These are phyloP conservation scores for Oreochromis niloticus DNA, from an alignment of 2,113 vertebrate species.

Conservation along the genomic window DNA sequence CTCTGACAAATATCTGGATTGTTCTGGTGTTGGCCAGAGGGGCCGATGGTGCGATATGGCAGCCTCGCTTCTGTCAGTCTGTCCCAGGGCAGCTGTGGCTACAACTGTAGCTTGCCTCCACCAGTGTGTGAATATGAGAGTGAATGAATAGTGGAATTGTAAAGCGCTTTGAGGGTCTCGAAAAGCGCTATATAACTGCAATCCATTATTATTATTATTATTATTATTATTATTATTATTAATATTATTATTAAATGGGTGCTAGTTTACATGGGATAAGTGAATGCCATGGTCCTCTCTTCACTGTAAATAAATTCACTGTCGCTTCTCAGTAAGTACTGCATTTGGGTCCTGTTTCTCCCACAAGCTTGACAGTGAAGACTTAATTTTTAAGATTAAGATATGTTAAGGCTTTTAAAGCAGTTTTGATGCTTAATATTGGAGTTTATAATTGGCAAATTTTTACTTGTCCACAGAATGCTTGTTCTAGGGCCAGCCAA, in stretches of 20 bases:
- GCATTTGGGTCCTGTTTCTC: not conserved
- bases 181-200: too few species aligned
- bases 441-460: not conserved
- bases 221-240: too few species aligned
- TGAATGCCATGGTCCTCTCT: not conserved
- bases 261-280: not conserved
- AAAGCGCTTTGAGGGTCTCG: too few species aligned
- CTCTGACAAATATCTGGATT: not conserved
- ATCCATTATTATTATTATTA: too few species aligned
- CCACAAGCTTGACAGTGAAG: not conserved
- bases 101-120: too few species aligned
- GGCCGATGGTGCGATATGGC: too few species aligned
- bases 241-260: not conserved
- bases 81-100: too few species aligned
- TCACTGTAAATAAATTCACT: not conserved
- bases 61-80: too few species aligned
- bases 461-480: not conserved
- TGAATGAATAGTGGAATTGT: too few species aligned
- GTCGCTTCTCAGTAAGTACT: not conserved
- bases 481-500: not conserved
- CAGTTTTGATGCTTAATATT: not conserved
- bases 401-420: not conserved
- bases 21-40: not conserved
- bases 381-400: not conserved
- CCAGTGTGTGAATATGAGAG: too few species aligned